These are phyloP conservation scores for Agrypnus murinus DNA, from an alignment of 2,888 invertebrate genomes.

Conservation along the genomic window DNA sequence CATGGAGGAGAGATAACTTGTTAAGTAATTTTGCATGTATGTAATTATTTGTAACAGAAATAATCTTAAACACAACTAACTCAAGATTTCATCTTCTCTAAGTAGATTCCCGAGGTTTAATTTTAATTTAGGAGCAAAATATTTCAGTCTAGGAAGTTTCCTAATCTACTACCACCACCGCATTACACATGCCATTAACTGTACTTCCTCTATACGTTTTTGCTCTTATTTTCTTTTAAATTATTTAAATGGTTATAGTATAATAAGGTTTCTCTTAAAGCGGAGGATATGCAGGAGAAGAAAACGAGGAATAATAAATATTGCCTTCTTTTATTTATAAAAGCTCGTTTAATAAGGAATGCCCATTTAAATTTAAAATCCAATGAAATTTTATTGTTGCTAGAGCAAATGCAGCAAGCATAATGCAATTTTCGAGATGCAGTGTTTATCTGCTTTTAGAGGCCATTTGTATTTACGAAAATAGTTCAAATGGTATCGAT, in stretches of 20 bases:
- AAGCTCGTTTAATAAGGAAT: no score
- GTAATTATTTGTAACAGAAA: no score
- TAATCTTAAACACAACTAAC: constrained; percentile 13
- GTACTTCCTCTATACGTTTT: no score
- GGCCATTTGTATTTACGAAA: constrained; percentile 7
- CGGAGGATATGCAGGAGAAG: no score
- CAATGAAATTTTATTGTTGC: no score
- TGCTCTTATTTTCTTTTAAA: no score
- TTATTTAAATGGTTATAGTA: no score
- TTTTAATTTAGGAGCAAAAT: constrained; percentile 24
- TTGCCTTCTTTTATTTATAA: no score
- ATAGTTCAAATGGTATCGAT: constrained; percentile 8
- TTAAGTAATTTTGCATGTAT: constrained; percentile 22
- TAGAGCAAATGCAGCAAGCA: constrained; percentile 6
- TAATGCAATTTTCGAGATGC: constrained; percentile 22
- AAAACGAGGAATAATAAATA: no score
- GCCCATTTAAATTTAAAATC: no score
- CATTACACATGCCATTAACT: no score
- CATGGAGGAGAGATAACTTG: constrained; percentile 7
- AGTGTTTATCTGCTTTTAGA: constrained; percentile 19
- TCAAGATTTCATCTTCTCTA: constrained; percentile 24
- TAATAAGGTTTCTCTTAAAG: no score
- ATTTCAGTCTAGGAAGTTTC: constrained; percentile 11
- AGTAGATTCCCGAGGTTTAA: constrained; percentile 4
- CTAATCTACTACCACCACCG: constrained; percentile 13